Evolutionary conservation across 1,140 invertebrate genomes (phyloP).

Genomic region (Pygmarrhopalites habei): DNA sequence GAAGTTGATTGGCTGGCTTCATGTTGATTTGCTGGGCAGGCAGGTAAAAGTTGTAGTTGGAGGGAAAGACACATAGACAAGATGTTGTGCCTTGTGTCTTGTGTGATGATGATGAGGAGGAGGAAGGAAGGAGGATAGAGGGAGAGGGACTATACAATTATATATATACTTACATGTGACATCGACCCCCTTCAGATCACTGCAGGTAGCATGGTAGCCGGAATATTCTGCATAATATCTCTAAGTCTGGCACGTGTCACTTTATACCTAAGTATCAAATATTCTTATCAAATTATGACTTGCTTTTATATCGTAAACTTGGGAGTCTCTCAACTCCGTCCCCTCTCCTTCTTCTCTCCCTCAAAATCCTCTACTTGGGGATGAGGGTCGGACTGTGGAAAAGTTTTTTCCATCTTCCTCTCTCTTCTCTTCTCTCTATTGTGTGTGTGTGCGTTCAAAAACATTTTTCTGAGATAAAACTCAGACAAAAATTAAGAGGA

Average conservation of each 20-base stretch:
- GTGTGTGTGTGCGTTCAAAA: no score
- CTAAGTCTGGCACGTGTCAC: constrained; percentile 30
- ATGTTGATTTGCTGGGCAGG: constrained; percentile 5
- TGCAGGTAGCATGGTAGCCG: constrained; percentile 30
- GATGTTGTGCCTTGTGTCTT: no score
- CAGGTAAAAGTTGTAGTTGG: no score
- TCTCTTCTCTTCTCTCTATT: no score
- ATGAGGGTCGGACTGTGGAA: background rate
- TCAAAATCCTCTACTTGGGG: background rate
- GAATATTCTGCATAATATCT: constrained; percentile 36
- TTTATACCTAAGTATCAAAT: constrained; percentile 25
- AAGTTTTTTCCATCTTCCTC: background rate
- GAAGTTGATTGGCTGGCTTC: no score
- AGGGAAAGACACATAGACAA: background rate
- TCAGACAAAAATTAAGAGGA: no score
- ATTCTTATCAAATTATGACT: constrained; percentile 34
- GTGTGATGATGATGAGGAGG: no score
- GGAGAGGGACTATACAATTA: background rate
- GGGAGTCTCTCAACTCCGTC: background rate
- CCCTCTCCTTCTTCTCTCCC: background rate
- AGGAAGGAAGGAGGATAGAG: background rate
- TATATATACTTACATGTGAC: constrained; percentile 25
- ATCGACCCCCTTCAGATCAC: constrained; percentile 35
- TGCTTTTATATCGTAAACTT: constrained; percentile 12
- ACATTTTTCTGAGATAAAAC: no score